Percentiles rank a stretch among this genome's conserved stretches.
phyloP scores from a whole-genome alignment of 2,888 invertebrate genomes.

The Erebia ligea region DNA sequence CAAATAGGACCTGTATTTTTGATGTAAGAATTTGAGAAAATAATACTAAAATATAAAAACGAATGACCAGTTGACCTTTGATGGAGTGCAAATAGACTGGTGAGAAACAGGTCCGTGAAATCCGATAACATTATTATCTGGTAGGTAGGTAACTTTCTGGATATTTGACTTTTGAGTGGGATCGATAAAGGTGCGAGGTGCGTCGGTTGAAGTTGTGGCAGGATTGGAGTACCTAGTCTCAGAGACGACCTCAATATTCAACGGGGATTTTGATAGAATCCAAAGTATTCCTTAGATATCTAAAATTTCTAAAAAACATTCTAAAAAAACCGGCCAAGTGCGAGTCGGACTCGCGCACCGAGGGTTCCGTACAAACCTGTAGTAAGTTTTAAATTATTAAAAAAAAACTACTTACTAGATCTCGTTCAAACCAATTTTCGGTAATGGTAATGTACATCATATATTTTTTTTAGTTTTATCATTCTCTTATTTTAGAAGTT shows the following conservation, averaged over 20 bases:
- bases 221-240: constrained; percentile 13
- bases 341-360: too few relatives aligned
- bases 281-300: too few relatives aligned
- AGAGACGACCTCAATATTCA: not conserved
- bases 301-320: too few relatives aligned
- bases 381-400: too few relatives aligned
- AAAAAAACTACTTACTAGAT: too few relatives aligned
- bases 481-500: too few relatives aligned
- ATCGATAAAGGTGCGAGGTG: constrained; percentile 13
- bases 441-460: too few relatives aligned
- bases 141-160: constrained; percentile 3
- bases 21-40: constrained; percentile 13
- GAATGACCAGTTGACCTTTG: constrained; percentile 36
- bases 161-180: constrained; percentile 11
- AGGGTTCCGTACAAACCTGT: too few relatives aligned
- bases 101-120: constrained; percentile 15
- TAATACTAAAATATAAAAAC: constrained; percentile 11
- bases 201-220: constrained; percentile 3
- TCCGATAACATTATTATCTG: not conserved
- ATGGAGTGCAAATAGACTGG: constrained; percentile 44
- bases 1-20: constrained; percentile 19
- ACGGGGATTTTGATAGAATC: not conserved
- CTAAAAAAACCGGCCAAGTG: too few relatives aligned
- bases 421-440: too few relatives aligned
- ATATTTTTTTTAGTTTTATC: too few relatives aligned